Percentiles rank a stretch among this genome's conserved stretches.
Conservation (phyloP, 2,113 vertebrate species). For the Corythaixoides concolor region DNA sequence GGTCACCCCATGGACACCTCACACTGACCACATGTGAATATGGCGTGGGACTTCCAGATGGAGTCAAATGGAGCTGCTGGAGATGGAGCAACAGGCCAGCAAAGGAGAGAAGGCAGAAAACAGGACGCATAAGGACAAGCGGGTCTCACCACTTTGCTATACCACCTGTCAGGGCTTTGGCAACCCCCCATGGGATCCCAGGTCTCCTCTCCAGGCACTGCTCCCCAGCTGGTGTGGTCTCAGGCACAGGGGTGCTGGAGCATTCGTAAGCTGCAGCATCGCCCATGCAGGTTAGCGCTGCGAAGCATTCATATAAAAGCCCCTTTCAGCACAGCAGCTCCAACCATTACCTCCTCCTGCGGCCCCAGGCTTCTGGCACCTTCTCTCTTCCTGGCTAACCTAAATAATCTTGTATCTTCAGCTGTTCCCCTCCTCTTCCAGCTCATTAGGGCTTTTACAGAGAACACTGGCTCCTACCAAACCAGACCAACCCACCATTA, state of each 20-base stretch:
- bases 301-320: background rate
- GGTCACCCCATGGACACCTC: background rate
- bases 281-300: background rate
- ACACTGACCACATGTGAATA: rapidly evolving
- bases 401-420: conserved; percentile 4
- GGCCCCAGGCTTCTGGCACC: background rate
- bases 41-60: background rate
- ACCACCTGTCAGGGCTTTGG: background rate
- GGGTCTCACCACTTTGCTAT: background rate
- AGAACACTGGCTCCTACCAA: background rate
- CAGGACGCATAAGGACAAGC: rapidly evolving
- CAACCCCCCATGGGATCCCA: background rate
- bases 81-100: background rate
- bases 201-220: background rate
- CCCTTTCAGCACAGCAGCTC: background rate
- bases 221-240: background rate
- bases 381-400: conserved; percentile 14
- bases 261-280: background rate
- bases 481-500: background rate
- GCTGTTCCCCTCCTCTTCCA: background rate
- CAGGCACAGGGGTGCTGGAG: background rate
- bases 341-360: background rate
- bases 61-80: background rate
- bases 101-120: background rate
- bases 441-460: conserved; percentile 36